These are phyloP conservation scores for Xylota segnis DNA, from an alignment of 2,888 invertebrate genomes.

Conservation along the genomic window DNA sequence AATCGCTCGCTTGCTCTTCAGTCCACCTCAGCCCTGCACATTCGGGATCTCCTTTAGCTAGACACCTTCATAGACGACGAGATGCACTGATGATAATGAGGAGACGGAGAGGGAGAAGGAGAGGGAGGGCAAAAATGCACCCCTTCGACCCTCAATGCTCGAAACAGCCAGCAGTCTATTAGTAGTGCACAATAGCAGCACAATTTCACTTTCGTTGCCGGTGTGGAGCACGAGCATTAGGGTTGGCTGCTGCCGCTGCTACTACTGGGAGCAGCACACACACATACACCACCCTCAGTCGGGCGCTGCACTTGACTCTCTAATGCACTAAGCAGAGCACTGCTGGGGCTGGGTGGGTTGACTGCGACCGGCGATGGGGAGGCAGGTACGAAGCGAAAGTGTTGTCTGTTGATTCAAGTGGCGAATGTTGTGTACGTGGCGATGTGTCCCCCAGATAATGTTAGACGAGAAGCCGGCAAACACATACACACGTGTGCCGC, in stretches of 20 bases:
- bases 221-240: slow-evolving; percentile 56
- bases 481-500: slow-evolving; percentile 19
- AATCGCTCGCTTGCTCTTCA: slow-evolving; percentile 41
- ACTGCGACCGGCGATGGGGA: slow-evolving; percentile 39
- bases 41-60: slow-evolving; percentile 60
- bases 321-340: slow-evolving; percentile 72
- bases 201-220: slow-evolving; percentile 74
- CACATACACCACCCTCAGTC: slow-evolving; percentile 6
- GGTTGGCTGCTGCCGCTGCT: slow-evolving; percentile 40
- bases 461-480: slow-evolving; percentile 45
- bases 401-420: slow-evolving; percentile 75
- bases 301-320: slow-evolving; percentile 73
- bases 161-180: slow-evolving; percentile 59
- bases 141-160: slow-evolving; percentile 13
- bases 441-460: slow-evolving; percentile 56
- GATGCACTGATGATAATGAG: slow-evolving; percentile 53
- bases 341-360: slow-evolving; percentile 21
- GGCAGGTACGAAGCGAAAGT: slow-evolving; percentile 71
- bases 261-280: slow-evolving; percentile 10
- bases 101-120: slow-evolving; percentile 31
- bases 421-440: slow-evolving; percentile 58
- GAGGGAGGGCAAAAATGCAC: slow-evolving; percentile 40
- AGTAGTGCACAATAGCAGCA: slow-evolving; percentile 75
- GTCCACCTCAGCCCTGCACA: slow-evolving; percentile 31
- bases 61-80: slow-evolving; percentile 66